Evolutionary conservation across 2,888 invertebrate genomes (phyloP).

Genomic region (Pristionchus mayeri): DNA sequence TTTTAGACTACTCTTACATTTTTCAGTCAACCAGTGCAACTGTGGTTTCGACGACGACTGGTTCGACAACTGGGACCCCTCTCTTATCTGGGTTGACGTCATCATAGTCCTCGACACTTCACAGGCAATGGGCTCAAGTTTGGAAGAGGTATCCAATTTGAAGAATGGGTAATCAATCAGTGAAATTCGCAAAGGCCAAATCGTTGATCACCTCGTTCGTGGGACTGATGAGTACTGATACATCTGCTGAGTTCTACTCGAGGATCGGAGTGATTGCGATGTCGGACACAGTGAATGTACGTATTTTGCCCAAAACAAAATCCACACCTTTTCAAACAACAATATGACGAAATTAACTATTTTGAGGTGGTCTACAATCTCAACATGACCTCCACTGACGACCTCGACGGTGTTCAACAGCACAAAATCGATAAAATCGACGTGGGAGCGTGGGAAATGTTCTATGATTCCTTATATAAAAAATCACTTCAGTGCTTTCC

Average conservation of each 20-base stretch:
- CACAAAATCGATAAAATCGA: background rate
- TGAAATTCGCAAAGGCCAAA: background rate
- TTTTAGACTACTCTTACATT: no score
- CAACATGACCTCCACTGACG: background rate
- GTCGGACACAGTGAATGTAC: background rate
- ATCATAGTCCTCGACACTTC: constrained; percentile 23
- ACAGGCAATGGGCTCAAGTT: background rate
- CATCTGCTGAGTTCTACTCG: background rate
- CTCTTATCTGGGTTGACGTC: constrained; percentile 7
- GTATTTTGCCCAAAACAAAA: background rate
- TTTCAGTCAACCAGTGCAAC: background rate
- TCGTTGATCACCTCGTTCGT: background rate
- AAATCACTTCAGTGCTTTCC: background rate
- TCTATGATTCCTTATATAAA: background rate
- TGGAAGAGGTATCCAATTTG: background rate
- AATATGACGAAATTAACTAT: background rate
- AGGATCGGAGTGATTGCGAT: background rate
- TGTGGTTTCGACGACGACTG: background rate
- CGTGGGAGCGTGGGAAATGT: background rate
- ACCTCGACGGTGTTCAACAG: background rate
- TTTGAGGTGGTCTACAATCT: constrained; percentile 36
- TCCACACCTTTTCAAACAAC: no score
- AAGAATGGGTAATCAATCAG: background rate
- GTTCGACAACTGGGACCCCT: background rate
- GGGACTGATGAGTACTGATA: background rate